Base-by-base conservation (phyloP, 2,113 vertebrate species). In the Oxyruncus cristatus region DNA sequence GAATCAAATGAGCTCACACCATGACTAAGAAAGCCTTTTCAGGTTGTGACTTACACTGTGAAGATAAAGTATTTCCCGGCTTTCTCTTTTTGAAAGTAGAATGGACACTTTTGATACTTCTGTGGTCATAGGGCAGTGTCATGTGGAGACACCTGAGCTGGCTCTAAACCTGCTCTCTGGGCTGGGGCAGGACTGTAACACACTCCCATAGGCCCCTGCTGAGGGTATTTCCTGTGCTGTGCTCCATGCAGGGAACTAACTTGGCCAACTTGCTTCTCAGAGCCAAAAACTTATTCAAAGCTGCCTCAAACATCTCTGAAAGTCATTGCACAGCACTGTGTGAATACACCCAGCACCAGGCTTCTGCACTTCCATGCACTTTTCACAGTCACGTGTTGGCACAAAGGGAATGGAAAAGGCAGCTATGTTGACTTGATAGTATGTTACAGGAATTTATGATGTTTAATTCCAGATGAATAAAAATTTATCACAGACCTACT, bases 401-500 rank as follows among this genome's bases (percentile, higher is more conserved):
- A 75, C 21, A 72, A 55, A 49, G 12, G n/a, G 41, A 78, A 59
- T 49, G 73, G 88, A 85, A 89, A 78, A 82, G 8, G 30, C 58
- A 79, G 44, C 74, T 52, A 15, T 37, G 22, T 13, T 42, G 39
- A 15, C 52, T 70, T 56, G 32, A 55, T 72, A 23, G 23, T 17
- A 11, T 55, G 46, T 33, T 87, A 16, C 41, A 61, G 44, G n/a
- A 68, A 41, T 75, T 78, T 21, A 47, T 72, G 33, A 8, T 41
- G 35, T 87, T 87, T 84, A 23, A 55, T 85, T 88, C 52, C 88
- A 91, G 76, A 81, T 59, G 80, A 82, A 83, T 58, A 72, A 81
- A 87, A 78, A 49, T 42, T 73, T 79, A 39, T 85, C 46, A 61
- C 55, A 74, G 66, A 37, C 77, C 37, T 79, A 7, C 49, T 89